phyloP scores from a whole-genome alignment of 1,140 invertebrate species.

The Drosophila pruinosa region DNA sequence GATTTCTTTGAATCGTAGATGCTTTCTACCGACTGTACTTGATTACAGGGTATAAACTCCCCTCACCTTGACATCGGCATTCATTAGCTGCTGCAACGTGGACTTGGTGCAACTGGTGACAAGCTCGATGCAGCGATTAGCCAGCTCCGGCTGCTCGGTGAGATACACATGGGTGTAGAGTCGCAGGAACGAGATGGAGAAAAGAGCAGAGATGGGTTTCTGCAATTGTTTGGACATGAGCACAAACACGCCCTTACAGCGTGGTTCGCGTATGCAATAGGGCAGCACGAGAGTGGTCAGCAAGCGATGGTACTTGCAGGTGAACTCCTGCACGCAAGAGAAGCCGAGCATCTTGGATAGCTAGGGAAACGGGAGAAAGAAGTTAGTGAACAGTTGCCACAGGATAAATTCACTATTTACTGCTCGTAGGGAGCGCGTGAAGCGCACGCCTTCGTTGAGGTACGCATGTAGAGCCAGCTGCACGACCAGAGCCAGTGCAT shows the following conservation, averaged over 20 bases:
- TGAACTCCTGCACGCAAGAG: conserved; percentile 74
- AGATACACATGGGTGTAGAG: conserved; percentile 87
- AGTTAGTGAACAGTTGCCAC: not conserved
- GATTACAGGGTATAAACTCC: no score
- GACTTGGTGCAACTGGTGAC: conserved; percentile 85
- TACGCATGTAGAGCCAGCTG: conserved; percentile 85
- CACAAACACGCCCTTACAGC: conserved; percentile 68
- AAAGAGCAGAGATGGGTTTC: conserved; percentile 85
- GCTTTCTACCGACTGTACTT: no score
- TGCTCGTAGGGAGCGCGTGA: conserved; percentile 76
- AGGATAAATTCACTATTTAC: conserved; percentile 63
- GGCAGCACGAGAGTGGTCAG: conserved; percentile 82
- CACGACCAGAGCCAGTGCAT: conserved; percentile 85
- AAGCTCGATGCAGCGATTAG: conserved; percentile 85
- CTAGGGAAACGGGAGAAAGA: conserved; percentile 9
- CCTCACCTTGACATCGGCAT: conserved; percentile 83
- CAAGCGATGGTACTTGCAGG: conserved; percentile 73
- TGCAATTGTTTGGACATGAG: conserved; percentile 81
- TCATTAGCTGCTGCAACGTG: conserved; percentile 84
- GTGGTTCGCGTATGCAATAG: conserved; percentile 83
- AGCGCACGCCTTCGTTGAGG: conserved; percentile 84
- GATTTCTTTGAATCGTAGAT: no score
- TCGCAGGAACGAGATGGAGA: conserved; percentile 86
- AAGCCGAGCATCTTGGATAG: conserved; percentile 74
- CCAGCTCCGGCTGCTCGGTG: conserved; percentile 84